Evolutionary conservation across 2,888 invertebrate genomes (phyloP).

Genomic region (Steinernema carpocapsae): DNA sequence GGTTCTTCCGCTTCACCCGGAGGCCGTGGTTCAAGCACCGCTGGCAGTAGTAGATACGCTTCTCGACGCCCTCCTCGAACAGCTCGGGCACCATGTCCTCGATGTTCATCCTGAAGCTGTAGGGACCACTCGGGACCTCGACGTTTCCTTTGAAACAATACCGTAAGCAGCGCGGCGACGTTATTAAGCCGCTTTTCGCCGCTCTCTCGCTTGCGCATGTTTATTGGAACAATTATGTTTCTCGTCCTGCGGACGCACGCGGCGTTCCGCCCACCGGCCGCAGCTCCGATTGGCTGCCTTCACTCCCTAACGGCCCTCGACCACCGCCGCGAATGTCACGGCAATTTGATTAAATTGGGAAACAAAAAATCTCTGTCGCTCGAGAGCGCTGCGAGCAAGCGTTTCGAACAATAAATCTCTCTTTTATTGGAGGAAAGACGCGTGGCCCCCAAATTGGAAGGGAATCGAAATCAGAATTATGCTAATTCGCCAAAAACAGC

Average conservation of each 20-base stretch:
- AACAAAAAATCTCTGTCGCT: conserved; percentile 29
- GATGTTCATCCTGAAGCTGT: conserved; percentile 51
- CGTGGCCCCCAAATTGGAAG: conserved; percentile 28
- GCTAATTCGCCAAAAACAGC: conserved; percentile 34
- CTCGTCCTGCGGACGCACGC: not conserved
- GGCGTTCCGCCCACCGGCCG: conserved; percentile 4
- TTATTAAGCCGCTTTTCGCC: conserved; percentile 28
- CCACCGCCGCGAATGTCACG: conserved; percentile 34
- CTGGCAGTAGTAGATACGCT: conserved; percentile 66
- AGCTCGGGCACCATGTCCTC: conserved; percentile 59
- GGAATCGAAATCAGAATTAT: conserved; percentile 34
- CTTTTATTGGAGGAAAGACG: conserved; percentile 23
- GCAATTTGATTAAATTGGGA: conserved; percentile 35
- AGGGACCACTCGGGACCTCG: conserved; percentile 4
- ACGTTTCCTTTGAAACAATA: conserved; percentile 34
- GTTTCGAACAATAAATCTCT: conserved; percentile 34
- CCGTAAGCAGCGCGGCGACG: conserved; percentile 31
- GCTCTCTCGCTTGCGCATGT: conserved; percentile 17
- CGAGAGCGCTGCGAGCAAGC: conserved; percentile 13
- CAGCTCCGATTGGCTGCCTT: conserved; percentile 21
- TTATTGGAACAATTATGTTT: conserved; percentile 35
- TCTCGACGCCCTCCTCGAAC: conserved; percentile 43
- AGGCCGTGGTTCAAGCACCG: conserved; percentile 64
- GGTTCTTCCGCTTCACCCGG: conserved; percentile 62
- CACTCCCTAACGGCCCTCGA: conserved; percentile 20